Evolutionary conservation across 1,140 invertebrate species (phyloP).

Genomic region (Portunus trituberculatus): DNA sequence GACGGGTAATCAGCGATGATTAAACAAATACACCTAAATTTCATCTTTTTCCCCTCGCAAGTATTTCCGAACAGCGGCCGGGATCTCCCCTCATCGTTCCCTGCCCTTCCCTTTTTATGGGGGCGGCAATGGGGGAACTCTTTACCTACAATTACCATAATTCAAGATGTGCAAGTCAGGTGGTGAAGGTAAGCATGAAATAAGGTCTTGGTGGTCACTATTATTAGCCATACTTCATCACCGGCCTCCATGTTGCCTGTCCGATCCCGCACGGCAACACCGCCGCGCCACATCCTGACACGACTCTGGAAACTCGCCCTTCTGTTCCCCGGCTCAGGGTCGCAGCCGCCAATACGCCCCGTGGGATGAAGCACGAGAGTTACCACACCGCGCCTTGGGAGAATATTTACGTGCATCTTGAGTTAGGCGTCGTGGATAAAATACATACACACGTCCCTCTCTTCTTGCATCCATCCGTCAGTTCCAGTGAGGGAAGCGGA

Average conservation of each 20-base stretch:
- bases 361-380: neutral
- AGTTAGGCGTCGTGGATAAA: neutral
- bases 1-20: slow-evolving; percentile 20
- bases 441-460: neutral
- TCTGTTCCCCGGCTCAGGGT: neutral
- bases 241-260: slow-evolving; percentile 37
- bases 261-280: neutral
- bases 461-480: neutral
- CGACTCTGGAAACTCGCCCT: neutral
- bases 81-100: neutral
- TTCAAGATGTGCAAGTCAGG: slow-evolving; percentile 55
- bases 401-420: neutral
- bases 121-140: slow-evolving; percentile 18
- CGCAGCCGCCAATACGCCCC: neutral
- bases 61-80: slow-evolving; percentile 1
- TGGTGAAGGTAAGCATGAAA: slow-evolving; percentile 58
- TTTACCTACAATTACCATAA: slow-evolving; percentile 54
- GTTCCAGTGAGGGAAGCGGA: neutral
- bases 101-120: neutral
- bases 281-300: neutral
- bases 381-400: neutral
- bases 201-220: slow-evolving; percentile 37
- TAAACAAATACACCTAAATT: slow-evolving; percentile 24
- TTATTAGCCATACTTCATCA: slow-evolving; percentile 57
- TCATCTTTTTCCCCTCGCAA: slow-evolving; percentile 21